Conservation (phyloP, 2,113 vertebrate genomes). For the Onychorhynchus coronatus region DNA sequence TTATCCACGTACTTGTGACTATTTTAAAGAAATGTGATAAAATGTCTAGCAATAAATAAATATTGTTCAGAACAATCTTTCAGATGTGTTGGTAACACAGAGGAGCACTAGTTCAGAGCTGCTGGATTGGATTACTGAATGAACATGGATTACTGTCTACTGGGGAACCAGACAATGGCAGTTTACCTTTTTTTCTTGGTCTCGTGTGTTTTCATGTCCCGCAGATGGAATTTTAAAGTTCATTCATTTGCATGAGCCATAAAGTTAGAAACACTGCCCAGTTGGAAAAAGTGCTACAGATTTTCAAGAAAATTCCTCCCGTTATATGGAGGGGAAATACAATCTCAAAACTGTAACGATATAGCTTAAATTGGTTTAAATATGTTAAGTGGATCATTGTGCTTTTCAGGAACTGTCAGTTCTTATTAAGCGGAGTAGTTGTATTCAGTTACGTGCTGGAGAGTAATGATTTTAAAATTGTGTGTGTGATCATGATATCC, state of each 20-base stretch:
- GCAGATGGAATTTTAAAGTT: background rate
- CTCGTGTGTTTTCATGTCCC: background rate
- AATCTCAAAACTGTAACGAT: background rate
- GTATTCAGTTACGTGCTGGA: background rate
- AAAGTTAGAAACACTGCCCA: background rate
- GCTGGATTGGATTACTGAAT: no score
- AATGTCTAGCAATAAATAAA: background rate
- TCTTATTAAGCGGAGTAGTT: background rate
- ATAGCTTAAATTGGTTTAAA: background rate
- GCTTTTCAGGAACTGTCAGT: slow-evolving; percentile 20
- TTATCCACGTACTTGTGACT: background rate
- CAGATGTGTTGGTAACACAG: background rate
- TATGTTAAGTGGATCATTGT: background rate
- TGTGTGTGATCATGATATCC: background rate
- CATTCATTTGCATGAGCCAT: background rate
- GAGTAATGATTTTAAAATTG: background rate
- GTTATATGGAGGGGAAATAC: background rate
- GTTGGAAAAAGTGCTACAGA: background rate
- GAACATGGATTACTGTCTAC: background rate
- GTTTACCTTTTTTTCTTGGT: background rate
- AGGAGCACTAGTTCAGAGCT: background rate
- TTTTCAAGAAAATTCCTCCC: background rate
- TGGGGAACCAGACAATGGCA: background rate
- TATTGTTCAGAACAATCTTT: background rate
- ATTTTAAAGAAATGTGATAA: background rate